Percentiles rank a stretch among this genome's conserved stretches.
Conservation (phyloP, 2,888 invertebrate genomes). For the Podotricha telesiphe region DNA sequence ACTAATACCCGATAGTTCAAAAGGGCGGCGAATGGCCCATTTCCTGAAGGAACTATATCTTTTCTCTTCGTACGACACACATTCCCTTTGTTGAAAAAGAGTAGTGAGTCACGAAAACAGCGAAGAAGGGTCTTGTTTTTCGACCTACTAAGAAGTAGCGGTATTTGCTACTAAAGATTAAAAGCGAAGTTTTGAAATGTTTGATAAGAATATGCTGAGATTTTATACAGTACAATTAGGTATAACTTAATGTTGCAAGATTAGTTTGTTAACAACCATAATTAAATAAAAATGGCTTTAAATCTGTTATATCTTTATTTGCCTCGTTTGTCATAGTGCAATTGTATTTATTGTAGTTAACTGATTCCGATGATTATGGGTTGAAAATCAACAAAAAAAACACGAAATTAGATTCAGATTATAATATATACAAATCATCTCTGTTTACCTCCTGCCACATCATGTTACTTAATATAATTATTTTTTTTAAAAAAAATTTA, state of each 20-base stretch:
- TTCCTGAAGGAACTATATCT: slow-evolving; percentile 72
- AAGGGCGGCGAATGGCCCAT: slow-evolving; percentile 71
- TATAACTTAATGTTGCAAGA: not conserved
- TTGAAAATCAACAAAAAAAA: no score
- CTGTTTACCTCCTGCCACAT: no score
- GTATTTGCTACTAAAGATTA: slow-evolving; percentile 17
- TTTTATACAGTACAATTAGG: not conserved
- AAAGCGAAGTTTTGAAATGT: slow-evolving; percentile 56
- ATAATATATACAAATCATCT: no score
- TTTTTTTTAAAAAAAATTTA: no score
- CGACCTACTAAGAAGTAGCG: slow-evolving; percentile 36
- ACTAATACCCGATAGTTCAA: slow-evolving; percentile 72
- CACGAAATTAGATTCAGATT: no score
- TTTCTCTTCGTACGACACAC: slow-evolving; percentile 53
- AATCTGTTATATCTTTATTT: no score
- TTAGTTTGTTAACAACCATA: no score
- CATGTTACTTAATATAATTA: no score
- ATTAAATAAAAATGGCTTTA: no score
- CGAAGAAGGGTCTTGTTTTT: slow-evolving; percentile 38
- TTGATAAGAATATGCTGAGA: not conserved
- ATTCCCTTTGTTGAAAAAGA: slow-evolving; percentile 38
- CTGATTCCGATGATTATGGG: no score
- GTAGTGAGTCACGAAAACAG: slow-evolving; percentile 38
- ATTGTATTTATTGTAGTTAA: no score
- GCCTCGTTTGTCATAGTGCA: no score